Evolutionary conservation across 2,113 vertebrate species (phyloP).

Genomic region (Pygathrix nemaeus): DNA sequence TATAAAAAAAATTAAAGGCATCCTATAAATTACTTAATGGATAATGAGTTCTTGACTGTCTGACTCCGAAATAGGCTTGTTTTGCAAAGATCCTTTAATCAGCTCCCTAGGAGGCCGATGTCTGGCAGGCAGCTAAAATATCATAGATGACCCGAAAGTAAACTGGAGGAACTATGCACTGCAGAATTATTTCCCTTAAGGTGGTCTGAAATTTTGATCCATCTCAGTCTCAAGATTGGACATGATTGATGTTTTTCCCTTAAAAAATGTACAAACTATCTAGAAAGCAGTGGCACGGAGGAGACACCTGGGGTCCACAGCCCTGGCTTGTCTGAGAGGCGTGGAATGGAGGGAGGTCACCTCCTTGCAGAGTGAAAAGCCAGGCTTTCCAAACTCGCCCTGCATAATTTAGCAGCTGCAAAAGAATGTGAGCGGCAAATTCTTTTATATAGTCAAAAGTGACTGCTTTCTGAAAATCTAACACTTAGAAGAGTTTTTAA

Average conservation of each 20-base stretch:
- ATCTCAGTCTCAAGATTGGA: background rate
- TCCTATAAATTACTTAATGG: conserved; percentile 65
- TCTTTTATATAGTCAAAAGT: background rate
- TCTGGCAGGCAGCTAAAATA: conserved; percentile 45
- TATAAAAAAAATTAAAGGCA: conserved; percentile 73
- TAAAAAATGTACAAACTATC: background rate
- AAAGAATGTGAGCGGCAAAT: background rate
- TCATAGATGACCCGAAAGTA: background rate
- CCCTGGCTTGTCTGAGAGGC: background rate
- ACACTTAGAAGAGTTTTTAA: background rate
- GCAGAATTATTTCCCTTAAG: conserved; percentile 13
- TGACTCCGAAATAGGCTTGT: conserved; percentile 67
- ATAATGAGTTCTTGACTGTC: conserved; percentile 65
- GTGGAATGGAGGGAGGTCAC: background rate
- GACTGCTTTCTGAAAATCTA: conserved; percentile 42
- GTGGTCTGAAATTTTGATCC: conserved; percentile 27
- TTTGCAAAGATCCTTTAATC: conserved; percentile 65
- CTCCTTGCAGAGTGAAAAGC: background rate
- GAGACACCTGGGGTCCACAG: background rate
- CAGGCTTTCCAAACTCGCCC: background rate
- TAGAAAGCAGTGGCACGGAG: background rate
- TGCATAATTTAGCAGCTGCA: accelerated
- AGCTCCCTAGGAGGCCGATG: conserved; percentile 30
- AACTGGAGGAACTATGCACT: background rate
- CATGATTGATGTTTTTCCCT: background rate